Conservation (phyloP, 2,888 invertebrate species). For the Atrina japonica region DNA sequence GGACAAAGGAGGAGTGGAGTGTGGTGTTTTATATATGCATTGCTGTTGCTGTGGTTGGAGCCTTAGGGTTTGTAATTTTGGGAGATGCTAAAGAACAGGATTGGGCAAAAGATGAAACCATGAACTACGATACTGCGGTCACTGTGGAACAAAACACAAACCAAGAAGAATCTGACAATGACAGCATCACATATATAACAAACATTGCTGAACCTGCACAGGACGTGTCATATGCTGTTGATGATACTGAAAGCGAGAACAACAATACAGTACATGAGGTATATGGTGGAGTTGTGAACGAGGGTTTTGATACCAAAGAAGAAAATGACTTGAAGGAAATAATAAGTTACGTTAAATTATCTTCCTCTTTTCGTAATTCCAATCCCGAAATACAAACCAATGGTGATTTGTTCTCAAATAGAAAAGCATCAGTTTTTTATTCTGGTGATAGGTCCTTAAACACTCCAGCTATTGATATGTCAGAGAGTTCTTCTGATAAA, state of each 20-base stretch:
- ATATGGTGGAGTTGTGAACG: not conserved
- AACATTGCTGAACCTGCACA: too few relatives aligned
- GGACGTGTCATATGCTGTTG: too few relatives aligned
- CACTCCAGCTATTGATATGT: too few relatives aligned
- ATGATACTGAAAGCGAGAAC: not conserved
- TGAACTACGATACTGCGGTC: slow-evolving; percentile 8
- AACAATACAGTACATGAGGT: not conserved
- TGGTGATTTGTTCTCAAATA: too few relatives aligned
- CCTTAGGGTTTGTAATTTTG: slow-evolving; percentile 75
- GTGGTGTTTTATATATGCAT: slow-evolving; percentile 91
- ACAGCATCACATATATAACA: too few relatives aligned
- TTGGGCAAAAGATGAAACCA: slow-evolving; percentile 50
- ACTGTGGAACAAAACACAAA: too few relatives aligned
- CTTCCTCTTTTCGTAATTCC: not conserved
- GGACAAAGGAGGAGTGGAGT: slow-evolving; percentile 91
- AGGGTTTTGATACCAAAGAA: slow-evolving; percentile 1
- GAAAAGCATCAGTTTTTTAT: too few relatives aligned
- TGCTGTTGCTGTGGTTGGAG: slow-evolving; percentile 80
- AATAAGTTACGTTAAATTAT: slow-evolving; percentile 5
- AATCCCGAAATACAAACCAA: too few relatives aligned
- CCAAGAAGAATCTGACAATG: not conserved
- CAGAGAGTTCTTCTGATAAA: too few relatives aligned
- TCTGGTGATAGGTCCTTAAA: too few relatives aligned
- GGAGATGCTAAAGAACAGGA: slow-evolving; percentile 68
- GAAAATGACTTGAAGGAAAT: slow-evolving; percentile 2